A percentile compares a stretch with the other conserved stretches of the same genome.
Evolutionary conservation across 2,113 vertebrate species (phyloP).

Genomic region (Cnemophilus loriae): DNA sequence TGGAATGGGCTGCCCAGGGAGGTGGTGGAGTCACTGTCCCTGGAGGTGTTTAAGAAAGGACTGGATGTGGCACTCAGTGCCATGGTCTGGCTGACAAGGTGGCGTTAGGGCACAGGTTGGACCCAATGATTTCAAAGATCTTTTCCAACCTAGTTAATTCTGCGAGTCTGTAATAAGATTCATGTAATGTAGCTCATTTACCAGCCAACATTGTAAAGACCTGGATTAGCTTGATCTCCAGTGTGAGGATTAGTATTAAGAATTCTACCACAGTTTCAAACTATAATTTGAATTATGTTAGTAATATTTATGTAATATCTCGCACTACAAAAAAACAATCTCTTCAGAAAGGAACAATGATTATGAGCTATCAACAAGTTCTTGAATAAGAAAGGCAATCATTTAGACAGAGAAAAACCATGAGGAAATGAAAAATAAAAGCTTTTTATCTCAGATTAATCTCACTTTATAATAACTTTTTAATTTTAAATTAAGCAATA

Average conservation of each 20-base stretch:
- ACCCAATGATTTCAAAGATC: not conserved
- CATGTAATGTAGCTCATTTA: not conserved
- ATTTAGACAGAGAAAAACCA: not conserved
- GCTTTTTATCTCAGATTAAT: constrained; percentile 60
- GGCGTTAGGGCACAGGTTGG: not conserved
- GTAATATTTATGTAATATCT: not conserved
- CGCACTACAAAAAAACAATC: not conserved
- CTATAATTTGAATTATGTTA: constrained; percentile 2
- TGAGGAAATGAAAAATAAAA: not conserved
- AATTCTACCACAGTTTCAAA: constrained; percentile 4
- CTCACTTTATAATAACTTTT: constrained; percentile 61
- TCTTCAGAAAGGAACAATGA: constrained; percentile 27
- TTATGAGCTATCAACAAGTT: constrained; percentile 20
- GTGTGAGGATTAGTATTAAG: constrained; percentile 24
- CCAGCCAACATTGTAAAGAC: not conserved
- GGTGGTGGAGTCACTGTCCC: not conserved
- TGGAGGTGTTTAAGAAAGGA: not conserved
- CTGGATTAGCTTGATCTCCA: constrained; percentile 10
- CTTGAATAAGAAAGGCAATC: not conserved
- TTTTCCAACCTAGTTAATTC: not conserved
- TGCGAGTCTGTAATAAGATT: not conserved
- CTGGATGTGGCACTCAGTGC: not conserved
- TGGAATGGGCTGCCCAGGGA: not conserved
- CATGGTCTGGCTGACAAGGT: not conserved
- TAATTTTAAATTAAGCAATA: constrained; percentile 68